Conservation (phyloP, 2,113 vertebrate genomes). For the Crocuta crocuta region DNA sequence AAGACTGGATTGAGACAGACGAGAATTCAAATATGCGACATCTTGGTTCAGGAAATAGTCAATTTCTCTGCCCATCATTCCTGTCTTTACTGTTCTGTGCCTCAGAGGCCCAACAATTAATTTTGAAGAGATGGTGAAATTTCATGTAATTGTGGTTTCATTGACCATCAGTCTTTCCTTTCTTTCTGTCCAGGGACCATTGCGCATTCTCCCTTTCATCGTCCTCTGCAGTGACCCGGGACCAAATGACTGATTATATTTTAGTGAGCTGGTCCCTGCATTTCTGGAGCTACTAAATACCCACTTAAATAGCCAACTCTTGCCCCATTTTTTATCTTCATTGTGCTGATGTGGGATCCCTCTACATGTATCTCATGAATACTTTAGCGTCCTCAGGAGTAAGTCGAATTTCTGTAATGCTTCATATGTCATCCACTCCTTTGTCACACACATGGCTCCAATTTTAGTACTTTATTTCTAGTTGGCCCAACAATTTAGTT, state of each 20-base stretch:
- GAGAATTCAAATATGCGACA: not conserved
- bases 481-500: slow-evolving; percentile 72
- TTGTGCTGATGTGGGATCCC: not conserved
- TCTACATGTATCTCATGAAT: slow-evolving; percentile 29
- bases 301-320: slow-evolving; percentile 35
- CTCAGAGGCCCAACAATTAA: slow-evolving; percentile 64
- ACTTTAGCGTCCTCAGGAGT: slow-evolving; percentile 55
- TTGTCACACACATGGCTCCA: slow-evolving; percentile 79
- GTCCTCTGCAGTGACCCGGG: slow-evolving; percentile 3
- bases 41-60: slow-evolving; percentile 49
- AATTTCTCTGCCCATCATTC: not conserved
- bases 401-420: slow-evolving; percentile 53
- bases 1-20: not conserved
- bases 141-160: slow-evolving; percentile 69
- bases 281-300: slow-evolving; percentile 47
- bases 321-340: slow-evolving; percentile 14
- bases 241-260: slow-evolving; percentile 50
- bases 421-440: slow-evolving; percentile 63
- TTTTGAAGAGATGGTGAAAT: slow-evolving; percentile 80
- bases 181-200: slow-evolving; percentile 29
- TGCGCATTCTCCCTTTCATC: slow-evolving; percentile 56
- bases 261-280: slow-evolving; percentile 45
- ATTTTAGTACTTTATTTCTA: slow-evolving; percentile 78
- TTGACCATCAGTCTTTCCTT: slow-evolving; percentile 69
- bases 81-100: not conserved